Conservation (phyloP, 2,113 vertebrate species). For the Eulacestoma nigropectus region DNA sequence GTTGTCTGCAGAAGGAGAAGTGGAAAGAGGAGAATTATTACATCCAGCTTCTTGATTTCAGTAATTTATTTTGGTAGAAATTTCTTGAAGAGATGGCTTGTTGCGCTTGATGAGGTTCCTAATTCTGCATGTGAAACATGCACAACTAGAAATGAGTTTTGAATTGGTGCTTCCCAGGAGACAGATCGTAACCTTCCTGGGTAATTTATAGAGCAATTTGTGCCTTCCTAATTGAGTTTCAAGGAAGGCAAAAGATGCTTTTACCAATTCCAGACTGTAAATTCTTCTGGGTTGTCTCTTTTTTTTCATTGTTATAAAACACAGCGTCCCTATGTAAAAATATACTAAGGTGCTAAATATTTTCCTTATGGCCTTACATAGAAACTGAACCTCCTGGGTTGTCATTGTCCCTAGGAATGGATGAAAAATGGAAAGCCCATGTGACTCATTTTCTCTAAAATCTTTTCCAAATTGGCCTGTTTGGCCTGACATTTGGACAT, state of each 20-base stretch:
- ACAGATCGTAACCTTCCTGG: background rate
- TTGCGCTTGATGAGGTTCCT: background rate
- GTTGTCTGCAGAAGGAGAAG: background rate
- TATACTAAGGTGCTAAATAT: background rate
- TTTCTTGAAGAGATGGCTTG: background rate
- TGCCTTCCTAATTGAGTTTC: conserved; percentile 6
- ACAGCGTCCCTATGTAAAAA: background rate
- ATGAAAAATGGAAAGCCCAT: background rate
- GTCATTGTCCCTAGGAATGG: background rate
- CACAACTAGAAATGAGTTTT: conserved; percentile 13
- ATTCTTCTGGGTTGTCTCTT: background rate
- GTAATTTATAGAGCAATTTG: conserved; percentile 28
- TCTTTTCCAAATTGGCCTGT: background rate
- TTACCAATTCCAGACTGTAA: background rate
- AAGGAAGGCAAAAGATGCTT: background rate
- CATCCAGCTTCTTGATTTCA: background rate
- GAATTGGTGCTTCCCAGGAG: conserved; percentile 13
- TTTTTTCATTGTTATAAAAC: background rate
- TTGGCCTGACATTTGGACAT: background rate
- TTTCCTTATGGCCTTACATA: fast-evolving
- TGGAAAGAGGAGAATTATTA: background rate
- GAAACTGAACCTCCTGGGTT: background rate
- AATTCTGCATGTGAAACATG: background rate
- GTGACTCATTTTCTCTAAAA: background rate
- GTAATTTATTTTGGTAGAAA: background rate